Evolutionary conservation across 2,888 invertebrate genomes (phyloP), one percentile per base, ranked within the genome.

Genomic region (Agriotes lineatus): DNA sequence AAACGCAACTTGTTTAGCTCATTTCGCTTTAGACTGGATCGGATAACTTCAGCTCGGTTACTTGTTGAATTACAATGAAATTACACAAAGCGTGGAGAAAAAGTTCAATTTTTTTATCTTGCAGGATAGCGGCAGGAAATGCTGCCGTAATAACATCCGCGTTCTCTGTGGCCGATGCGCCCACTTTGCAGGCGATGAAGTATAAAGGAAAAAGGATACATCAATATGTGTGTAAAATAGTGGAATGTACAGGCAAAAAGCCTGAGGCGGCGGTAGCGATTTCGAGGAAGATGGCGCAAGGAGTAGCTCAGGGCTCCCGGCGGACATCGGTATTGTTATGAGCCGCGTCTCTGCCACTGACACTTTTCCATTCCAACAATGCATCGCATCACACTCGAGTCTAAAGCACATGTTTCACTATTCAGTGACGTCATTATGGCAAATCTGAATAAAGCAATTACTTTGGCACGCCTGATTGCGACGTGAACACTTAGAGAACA

Each of bases 361-460:
- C 69, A 69, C 65, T 69, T 69, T 69, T 69, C 64, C 22, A 37
- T 65, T 19, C 56, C 60, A 65, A 56, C 69, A 69, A 69, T 65
- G 75, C 77, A 37, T 20, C 77, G 74, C 74, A 74, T 69, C 74
- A 75, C 77, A 76, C 78, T 78, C 77, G 72, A 80, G 77, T 79
- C 78, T 77, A 78, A 78, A 79, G 79, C 79, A 80, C 79, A 78
- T 76, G 79, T 78, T 79, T 76, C 70, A 70, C 50, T 65, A 64
- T 69, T 67, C 58, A 65, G 67, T 75, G 76, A 75, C 78, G 77
- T 76, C 74, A 72, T 72, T 78, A 78, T 76, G 79, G 78, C 71
- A 75, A 76, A 77, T 76, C 77, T 79, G 79, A 79, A 81, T 80
- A 79, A 80, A 81, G 79, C 79, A 80, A 79, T 79, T 80, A 78